Evolutionary conservation across 2,113 vertebrate species (phyloP), one percentile per base, ranked within the genome.

Genomic region (Atherinomorus stipes): DNA sequence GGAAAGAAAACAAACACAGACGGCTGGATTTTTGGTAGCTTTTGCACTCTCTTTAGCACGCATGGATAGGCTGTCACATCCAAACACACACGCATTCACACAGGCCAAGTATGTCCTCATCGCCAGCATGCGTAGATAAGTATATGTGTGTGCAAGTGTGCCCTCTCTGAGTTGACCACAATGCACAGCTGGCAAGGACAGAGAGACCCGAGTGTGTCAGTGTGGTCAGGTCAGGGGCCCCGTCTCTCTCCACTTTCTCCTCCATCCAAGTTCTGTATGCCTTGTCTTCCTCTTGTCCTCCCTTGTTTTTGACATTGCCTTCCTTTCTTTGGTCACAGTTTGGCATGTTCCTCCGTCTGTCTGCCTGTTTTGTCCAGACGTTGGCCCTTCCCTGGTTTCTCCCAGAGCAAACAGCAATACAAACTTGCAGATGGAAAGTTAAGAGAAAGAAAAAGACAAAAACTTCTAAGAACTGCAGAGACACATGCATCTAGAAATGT

Each of bases 51-150:
- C 75, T 83, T 82, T 59, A 86, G 78, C 76, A 83, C 54, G 75
- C 85, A 84, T 80, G 81, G 83, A 64, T 62, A 76, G 71, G 73
- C 79, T 80, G 79, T 85, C 76, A 81, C 74, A 81, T 71, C 59
- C 80, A 83, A 64, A 75, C 63, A 69, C 71, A 83, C 67, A 88
- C 54, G 61, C 37, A 87, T 19, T 31, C 59, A 44, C 7, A 50
- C n/a, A 65, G 56, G 81, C 89, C 84, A 91, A 93, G 85, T 92
- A 93, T 86, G 93, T 86, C 77, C 91, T 90, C 82, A 89, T 95
- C 90, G 60, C 73, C 86, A 79, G 74, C 86, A 83, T 84, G 89
- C 87, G 89, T 90, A 82, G 84, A 75, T 81, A 91, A 92, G 83
- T 92, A 90, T 91, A 90, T 80, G 78, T 93, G 89, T 91, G 89